Conservation (phyloP, 2,888 invertebrate species). For the Drosophila nr. fundita region DNA sequence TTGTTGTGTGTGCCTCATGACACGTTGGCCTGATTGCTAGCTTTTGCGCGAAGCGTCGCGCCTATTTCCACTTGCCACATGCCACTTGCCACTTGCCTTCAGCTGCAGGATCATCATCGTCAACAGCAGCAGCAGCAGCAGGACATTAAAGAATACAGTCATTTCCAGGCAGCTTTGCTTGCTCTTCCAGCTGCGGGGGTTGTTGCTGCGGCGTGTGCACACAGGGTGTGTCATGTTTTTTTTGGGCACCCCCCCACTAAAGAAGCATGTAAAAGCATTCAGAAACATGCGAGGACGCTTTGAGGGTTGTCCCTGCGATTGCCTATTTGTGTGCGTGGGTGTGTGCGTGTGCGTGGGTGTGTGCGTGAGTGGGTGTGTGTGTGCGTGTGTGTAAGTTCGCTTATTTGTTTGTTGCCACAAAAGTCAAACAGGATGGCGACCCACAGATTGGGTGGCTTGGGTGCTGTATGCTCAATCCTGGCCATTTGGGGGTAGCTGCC, state of each 20-base stretch:
- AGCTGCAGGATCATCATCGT: slow-evolving; percentile 42
- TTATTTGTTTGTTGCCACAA: slow-evolving; percentile 61
- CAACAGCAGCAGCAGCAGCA: slow-evolving; percentile 1
- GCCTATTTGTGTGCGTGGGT: slow-evolving; percentile 1
- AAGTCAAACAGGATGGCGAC: slow-evolving; percentile 53
- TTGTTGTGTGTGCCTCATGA: slow-evolving; percentile 45
- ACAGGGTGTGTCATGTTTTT: slow-evolving; percentile 52
- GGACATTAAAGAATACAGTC: slow-evolving; percentile 56
- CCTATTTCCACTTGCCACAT: slow-evolving; percentile 60
- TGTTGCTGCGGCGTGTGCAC: slow-evolving; percentile 13
- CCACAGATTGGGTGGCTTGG: slow-evolving; percentile 9
- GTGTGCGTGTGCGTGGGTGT: not conserved
- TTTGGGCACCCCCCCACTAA: slow-evolving; percentile 14
- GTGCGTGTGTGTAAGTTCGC: slow-evolving; percentile 38
- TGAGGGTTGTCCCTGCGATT: slow-evolving; percentile 27
- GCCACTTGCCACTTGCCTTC: slow-evolving; percentile 15
- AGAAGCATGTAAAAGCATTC: slow-evolving; percentile 42
- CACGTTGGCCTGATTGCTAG: slow-evolving; percentile 72
- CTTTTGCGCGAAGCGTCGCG: slow-evolving; percentile 47
- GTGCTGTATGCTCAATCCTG: not conserved
- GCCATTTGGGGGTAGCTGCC: slow-evolving; percentile 17
- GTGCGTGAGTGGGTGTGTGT: not conserved
- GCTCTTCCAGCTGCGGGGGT: slow-evolving; percentile 55
- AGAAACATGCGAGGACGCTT: slow-evolving; percentile 28
- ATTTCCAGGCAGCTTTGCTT: slow-evolving; percentile 46